Percentiles rank a stretch among this genome's conserved stretches.
These are phyloP conservation scores for Rhodinocichla rosea DNA, from an alignment of 2,113 vertebrate species.

Conservation along the genomic window DNA sequence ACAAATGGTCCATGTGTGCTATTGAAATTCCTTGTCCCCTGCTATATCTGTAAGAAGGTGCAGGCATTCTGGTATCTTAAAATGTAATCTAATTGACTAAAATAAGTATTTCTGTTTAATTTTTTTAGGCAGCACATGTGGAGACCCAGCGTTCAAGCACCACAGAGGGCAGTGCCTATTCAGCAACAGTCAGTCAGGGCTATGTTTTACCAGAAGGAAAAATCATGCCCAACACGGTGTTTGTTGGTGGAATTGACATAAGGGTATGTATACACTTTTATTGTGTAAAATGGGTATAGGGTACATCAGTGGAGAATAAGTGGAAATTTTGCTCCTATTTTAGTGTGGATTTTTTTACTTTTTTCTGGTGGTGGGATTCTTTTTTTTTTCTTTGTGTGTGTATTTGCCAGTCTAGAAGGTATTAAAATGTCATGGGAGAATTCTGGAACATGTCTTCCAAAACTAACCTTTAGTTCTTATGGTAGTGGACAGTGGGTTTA, in stretches of 20 bases:
- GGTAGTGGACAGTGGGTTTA: neutral
- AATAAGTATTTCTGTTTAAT: neutral
- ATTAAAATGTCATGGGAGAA: neutral
- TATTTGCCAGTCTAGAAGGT: neutral
- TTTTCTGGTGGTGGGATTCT: neutral
- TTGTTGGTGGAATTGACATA: conserved; percentile 93
- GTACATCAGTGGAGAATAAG: neutral
- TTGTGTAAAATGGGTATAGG: fast-evolving
- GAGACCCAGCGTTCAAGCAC: conserved; percentile 45
- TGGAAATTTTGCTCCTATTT: neutral
- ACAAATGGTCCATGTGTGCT: neutral
- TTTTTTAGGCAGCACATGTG: conserved; percentile 69
- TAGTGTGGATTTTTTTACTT: neutral
- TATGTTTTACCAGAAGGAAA: conserved; percentile 92
- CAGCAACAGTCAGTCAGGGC: conserved; percentile 80
- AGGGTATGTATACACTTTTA: conserved; percentile 73
- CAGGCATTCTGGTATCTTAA: neutral
- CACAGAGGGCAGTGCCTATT: conserved; percentile 56
- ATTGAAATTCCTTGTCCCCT: fast-evolving
- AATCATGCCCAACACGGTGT: conserved; percentile 92
- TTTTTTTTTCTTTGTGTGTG: neutral
- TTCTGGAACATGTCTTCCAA: neutral
- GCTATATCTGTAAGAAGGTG: fast-evolving
- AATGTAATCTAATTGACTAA: neutral
- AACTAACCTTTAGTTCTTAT: neutral